phyloP scores from a whole-genome alignment of 2,888 invertebrate genomes.

The Neuroscelio doddi region DNA sequence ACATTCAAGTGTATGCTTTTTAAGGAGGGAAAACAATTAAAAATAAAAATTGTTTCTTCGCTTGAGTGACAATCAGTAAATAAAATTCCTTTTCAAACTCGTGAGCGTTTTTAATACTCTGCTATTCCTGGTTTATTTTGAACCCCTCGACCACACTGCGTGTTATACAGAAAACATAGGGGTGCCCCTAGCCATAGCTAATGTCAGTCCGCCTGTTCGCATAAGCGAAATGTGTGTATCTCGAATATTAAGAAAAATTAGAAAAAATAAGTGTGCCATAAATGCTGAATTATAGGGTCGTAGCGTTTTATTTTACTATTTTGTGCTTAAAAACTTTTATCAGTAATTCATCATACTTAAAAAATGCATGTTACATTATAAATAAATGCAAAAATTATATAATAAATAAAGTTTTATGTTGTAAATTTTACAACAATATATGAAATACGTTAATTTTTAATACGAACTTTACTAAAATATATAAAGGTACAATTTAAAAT shows the following conservation, averaged over 20 bases:
- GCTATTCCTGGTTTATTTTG: conserved; percentile 38
- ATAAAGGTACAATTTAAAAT: no score
- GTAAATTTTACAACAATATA: no score
- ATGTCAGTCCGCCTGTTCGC: conserved; percentile 33
- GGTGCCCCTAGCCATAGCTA: conserved; percentile 52
- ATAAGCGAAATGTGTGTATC: conserved; percentile 34
- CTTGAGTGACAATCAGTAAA: neutral
- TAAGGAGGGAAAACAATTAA: no score
- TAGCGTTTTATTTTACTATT: no score
- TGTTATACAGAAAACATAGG: conserved; percentile 55
- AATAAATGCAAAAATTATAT: no score
- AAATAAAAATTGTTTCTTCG: neutral
- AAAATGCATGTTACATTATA: no score
- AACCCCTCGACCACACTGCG: conserved; percentile 47
- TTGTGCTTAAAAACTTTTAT: no score
- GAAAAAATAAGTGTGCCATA: conserved; percentile 15
- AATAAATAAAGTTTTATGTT: no score
- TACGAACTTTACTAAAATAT: no score
- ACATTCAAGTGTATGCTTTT: no score
- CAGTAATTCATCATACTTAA: no score
- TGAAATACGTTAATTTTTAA: no score
- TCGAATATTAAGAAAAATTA: conserved; percentile 37
- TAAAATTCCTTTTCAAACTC: neutral
- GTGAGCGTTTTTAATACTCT: conserved; percentile 18
- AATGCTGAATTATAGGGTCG: conserved; percentile 8